These are phyloP conservation scores for Oryzias woworae DNA, from an alignment of 2,113 vertebrate species.

Conservation along the genomic window DNA sequence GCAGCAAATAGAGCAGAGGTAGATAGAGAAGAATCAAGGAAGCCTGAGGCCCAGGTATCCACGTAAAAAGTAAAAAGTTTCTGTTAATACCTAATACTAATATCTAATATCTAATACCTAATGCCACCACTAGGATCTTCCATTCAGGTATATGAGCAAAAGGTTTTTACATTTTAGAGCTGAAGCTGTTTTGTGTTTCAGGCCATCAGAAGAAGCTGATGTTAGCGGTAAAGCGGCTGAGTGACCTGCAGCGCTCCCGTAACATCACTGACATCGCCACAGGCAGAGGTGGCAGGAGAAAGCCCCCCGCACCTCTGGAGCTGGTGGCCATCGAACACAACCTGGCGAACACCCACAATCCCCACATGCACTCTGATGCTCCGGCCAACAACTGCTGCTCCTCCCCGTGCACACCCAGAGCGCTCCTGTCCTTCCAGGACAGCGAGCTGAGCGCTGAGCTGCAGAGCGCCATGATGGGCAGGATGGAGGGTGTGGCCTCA, in stretches of 20 bases:
- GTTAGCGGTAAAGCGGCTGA: slow-evolving; percentile 89
- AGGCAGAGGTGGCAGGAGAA: slow-evolving; percentile 74
- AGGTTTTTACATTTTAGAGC: no score
- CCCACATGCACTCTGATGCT: slow-evolving; percentile 39
- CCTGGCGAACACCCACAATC: slow-evolving; percentile 34
- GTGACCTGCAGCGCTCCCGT: slow-evolving; percentile 85
- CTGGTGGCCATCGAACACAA: slow-evolving; percentile 85
- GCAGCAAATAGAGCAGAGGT: no score
- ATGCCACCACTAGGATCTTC: no score
- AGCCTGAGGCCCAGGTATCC: no score
- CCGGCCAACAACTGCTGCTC: slow-evolving; percentile 50
- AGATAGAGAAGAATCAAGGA: no score
- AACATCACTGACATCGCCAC: slow-evolving; percentile 71
- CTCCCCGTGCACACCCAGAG: slow-evolving; percentile 77
- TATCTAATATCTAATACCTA: no score
- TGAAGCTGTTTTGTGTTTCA: slow-evolving; percentile 48
- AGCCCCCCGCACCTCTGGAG: slow-evolving; percentile 75
- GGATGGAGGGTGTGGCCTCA: slow-evolving; percentile 13
- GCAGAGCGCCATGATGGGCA: slow-evolving; percentile 84
- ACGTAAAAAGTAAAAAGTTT: no score
- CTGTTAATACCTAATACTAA: no score
- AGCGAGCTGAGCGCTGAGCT: slow-evolving; percentile 89
- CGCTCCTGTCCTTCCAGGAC: slow-evolving; percentile 89
- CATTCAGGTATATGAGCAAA: no score
- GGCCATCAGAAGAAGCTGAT: slow-evolving; percentile 98